A percentile compares a stretch with the other conserved stretches of the same genome.
Conservation (phyloP, 2,113 vertebrate species). For the Corythoichthys intestinalis region DNA sequence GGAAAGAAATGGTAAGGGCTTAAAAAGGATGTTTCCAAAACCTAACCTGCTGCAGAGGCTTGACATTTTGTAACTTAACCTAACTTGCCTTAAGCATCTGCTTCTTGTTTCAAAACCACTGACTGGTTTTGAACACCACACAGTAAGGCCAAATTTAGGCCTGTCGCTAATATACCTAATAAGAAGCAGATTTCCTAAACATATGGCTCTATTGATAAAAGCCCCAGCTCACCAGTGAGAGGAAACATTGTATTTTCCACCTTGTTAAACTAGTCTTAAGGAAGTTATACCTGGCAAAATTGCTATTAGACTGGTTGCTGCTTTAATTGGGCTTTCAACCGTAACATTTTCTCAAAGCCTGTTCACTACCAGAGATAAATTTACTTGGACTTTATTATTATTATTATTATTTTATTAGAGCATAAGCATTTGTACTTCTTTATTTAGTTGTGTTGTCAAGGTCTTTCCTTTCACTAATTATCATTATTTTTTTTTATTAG, state of each 20-base stretch:
- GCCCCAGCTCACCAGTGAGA: constrained; percentile 47
- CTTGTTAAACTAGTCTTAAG: constrained; percentile 33
- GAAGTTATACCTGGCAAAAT: constrained; percentile 57
- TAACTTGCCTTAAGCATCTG: constrained; percentile 16
- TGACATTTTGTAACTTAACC: constrained; percentile 22
- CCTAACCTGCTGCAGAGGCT: constrained; percentile 6
- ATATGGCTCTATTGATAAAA: constrained; percentile 60
- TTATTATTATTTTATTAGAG: too few species aligned
- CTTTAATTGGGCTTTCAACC: constrained; percentile 31
- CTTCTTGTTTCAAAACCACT: constrained; percentile 7
- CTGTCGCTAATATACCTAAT: constrained; percentile 61
- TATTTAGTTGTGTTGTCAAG: too few species aligned
- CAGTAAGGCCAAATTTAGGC: constrained; percentile 38
- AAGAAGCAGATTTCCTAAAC: constrained; percentile 59
- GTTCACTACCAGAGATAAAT: not conserved
- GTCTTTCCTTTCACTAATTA: too few species aligned
- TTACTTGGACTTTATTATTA: not conserved
- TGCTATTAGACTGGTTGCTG: constrained; percentile 31
- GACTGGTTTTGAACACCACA: constrained; percentile 37
- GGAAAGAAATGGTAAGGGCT: constrained; percentile 5
- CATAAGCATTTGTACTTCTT: too few species aligned
- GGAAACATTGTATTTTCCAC: constrained; percentile 64
- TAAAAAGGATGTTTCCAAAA: constrained; percentile 7
- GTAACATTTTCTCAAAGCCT: constrained; percentile 29
- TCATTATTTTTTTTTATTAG: too few species aligned